Conservation (phyloP, 1,140 invertebrate genomes). For the Thaumetopoea pityocampa region DNA sequence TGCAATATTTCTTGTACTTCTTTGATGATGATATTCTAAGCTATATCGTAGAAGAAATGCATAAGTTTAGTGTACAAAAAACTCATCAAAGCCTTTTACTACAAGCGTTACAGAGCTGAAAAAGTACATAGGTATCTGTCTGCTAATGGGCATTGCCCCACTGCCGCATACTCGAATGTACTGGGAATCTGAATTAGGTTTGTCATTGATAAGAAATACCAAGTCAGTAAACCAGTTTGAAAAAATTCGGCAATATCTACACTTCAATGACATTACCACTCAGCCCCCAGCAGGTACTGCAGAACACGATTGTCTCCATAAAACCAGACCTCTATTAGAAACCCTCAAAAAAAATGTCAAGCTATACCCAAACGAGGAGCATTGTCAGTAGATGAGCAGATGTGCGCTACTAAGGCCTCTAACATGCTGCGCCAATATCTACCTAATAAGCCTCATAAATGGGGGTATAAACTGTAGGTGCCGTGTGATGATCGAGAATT, state of each 20-base stretch:
- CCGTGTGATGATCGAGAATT: slow-evolving; percentile 23
- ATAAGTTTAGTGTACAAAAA: slow-evolving; percentile 18
- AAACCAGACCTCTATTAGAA: slow-evolving; percentile 29
- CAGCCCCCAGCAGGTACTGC: slow-evolving; percentile 20
- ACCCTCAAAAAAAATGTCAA: slow-evolving; percentile 21
- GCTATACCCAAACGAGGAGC: slow-evolving; percentile 22
- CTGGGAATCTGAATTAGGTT: slow-evolving; percentile 11
- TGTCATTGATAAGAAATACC: slow-evolving; percentile 14
- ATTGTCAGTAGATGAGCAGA: slow-evolving; percentile 35
- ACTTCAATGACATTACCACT: slow-evolving; percentile 14
- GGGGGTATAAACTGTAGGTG: slow-evolving; percentile 41
- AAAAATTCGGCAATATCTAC: slow-evolving; percentile 23
- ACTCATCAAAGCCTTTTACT: slow-evolving; percentile 1
- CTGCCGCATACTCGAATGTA: slow-evolving; percentile 10
- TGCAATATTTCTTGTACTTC: slow-evolving; percentile 18
- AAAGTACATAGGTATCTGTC: too few species aligned
- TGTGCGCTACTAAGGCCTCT: slow-evolving; percentile 36
- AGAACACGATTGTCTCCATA: slow-evolving; percentile 23
- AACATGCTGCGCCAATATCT: slow-evolving; percentile 35
- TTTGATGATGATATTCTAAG: slow-evolving; percentile 18
- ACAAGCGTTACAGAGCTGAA: too few species aligned
- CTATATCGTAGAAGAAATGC: slow-evolving; percentile 14
- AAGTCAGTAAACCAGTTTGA: slow-evolving; percentile 8
- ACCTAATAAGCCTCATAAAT: slow-evolving; percentile 46
- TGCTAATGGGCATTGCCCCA: too few species aligned